phyloP scores from a whole-genome alignment of 92 coral and sea anemone species.

The Paragorgia papillata region DNA sequence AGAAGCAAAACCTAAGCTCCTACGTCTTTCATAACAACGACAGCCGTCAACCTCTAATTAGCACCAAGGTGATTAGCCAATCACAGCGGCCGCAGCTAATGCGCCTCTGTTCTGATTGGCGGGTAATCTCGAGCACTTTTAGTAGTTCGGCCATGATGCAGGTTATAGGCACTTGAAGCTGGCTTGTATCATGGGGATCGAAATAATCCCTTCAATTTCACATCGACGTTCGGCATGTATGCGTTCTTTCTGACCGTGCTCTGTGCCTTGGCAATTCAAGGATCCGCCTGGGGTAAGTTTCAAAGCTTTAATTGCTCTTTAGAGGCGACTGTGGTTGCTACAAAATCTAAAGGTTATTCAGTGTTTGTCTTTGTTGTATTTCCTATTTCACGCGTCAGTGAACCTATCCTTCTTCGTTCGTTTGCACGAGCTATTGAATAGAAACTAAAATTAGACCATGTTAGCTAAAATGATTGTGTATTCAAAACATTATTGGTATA shows the following conservation, averaged over 20 bases:
- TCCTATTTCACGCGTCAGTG: constrained; percentile 50
- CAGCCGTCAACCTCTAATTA: constrained; percentile 49
- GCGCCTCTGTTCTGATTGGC: constrained; percentile 48
- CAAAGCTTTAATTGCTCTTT: constrained; percentile 31
- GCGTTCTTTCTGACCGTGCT: constrained; percentile 28
- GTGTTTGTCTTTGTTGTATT: constrained; percentile 49
- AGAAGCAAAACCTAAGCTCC: constrained; percentile 30
- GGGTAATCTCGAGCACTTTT: constrained; percentile 46
- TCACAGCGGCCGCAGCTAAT: constrained; percentile 31
- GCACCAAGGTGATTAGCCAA: constrained; percentile 46
- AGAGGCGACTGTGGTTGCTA: constrained; percentile 37
- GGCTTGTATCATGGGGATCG: constrained; percentile 49
- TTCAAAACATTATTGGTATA: constrained; percentile 37
- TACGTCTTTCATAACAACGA: constrained; percentile 47
- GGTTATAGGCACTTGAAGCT: constrained; percentile 42
- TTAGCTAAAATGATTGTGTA: constrained; percentile 49
- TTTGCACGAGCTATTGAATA: constrained; percentile 20
- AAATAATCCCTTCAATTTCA: constrained; percentile 51
- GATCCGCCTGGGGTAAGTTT: constrained; percentile 36
- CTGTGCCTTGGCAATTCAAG: constrained; percentile 30
- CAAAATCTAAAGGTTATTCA: constrained; percentile 42
- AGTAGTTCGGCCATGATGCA: constrained; percentile 49
- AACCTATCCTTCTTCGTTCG: constrained; percentile 29
- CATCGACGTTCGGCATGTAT: constrained; percentile 43
- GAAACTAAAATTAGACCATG: constrained; percentile 22